A percentile compares a stretch with the other conserved stretches of the same genome.
Conservation (phyloP, 2,797 vertebrate species). For the Crypturellus tataupa region DNA sequence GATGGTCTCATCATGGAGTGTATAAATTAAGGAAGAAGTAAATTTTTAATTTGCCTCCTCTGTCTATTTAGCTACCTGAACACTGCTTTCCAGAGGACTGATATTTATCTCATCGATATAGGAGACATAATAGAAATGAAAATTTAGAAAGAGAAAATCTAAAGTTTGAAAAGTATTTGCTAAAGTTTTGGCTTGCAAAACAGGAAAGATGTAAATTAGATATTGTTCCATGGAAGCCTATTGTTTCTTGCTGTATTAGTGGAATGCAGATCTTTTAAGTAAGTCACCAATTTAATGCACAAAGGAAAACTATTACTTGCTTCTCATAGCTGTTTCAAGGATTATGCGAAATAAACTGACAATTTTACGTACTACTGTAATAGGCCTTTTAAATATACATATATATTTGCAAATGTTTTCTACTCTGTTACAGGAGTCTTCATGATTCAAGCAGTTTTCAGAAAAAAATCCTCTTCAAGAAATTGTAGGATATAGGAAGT, state of each 20-base stretch:
- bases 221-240: background rate
- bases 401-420: background rate
- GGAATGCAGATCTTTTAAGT: conserved; percentile 18
- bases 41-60: conserved; percentile 69
- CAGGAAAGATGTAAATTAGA: conserved; percentile 14
- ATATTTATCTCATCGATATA: conserved; percentile 50
- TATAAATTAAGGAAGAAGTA: conserved; percentile 40
- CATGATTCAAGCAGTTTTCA: background rate
- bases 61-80: conserved; percentile 39
- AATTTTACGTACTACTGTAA: background rate
- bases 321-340: conserved; percentile 4
- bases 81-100: conserved; percentile 38
- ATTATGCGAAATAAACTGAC: conserved; percentile 18
- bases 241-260: conserved; percentile 38
- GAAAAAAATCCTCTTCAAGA: background rate
- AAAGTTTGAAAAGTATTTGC: conserved; percentile 28
- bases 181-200: conserved; percentile 46
- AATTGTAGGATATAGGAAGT: background rate
- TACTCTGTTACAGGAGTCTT: background rate
- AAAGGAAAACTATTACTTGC: conserved; percentile 34
- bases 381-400: background rate
- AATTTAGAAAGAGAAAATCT: conserved; percentile 6
- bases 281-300: conserved; percentile 33
- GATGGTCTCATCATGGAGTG: conserved; percentile 55
- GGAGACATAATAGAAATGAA: conserved; percentile 58